Evolutionary conservation across 2,888 invertebrate genomes (phyloP), one percentile per base, ranked within the genome.

Genomic region (Coremacera marginata): DNA sequence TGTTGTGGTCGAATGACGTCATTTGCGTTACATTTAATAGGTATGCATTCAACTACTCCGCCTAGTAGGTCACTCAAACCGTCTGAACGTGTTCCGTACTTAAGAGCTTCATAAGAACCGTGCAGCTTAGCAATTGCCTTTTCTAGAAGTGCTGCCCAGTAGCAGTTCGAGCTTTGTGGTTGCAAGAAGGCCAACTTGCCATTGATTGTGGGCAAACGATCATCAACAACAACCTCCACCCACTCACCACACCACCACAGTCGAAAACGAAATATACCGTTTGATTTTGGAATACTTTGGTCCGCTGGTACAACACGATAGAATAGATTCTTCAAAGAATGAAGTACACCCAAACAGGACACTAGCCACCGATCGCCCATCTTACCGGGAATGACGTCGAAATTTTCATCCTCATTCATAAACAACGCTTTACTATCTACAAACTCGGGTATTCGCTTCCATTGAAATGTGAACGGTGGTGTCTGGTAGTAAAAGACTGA

Each of bases 81-180:
- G 87, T 97, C 96, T 78, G 96, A 90, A 14, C 95, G 90, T 63
- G 95, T 95, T n/a, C 96, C 96, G 86, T 97, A 97, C 86, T 97
- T 97, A 1, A 97, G 90, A 0, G 97, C 97, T 89, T 97, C 97
- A 89, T 97, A 97, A 0, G 97, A 97, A 5, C 97, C 97, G 86
- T 97, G 97, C 75, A 97, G 95, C 95, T 97, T 97, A 77, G 97
- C 97, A 83, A 97, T 97, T 0, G 97, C 97, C 89, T 97, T 97
- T 89, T 97, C 97, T 72, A 97, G 90, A 34, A 97, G 90, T 0
- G 96, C 94, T 0, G 97, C 95, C 97, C 97, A 97, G 86, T 95
- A 95, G 86, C 96, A 95, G 82, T 95, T 94, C 1, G 94, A 93
- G 82, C 93, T 91, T 81, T 93, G 93, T 60, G 95, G 93, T 88